Conservation (phyloP, 2,113 vertebrate species). For the Panthera uncia region DNA sequence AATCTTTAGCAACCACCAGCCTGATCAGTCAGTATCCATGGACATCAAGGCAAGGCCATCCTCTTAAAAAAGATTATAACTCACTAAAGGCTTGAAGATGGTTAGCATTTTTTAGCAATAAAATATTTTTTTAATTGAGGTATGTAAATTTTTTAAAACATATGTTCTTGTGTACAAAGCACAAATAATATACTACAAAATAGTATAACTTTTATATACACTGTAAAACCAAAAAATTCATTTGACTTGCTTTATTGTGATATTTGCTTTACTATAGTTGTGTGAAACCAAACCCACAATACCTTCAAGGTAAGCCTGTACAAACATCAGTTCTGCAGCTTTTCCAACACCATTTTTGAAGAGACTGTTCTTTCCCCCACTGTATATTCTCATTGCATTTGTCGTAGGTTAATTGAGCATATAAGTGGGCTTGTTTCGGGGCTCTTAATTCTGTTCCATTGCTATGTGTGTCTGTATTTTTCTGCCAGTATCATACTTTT, state of each 20-base stretch:
- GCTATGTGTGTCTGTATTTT: neutral
- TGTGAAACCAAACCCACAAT: neutral
- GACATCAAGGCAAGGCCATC: neutral
- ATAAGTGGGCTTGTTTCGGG: neutral
- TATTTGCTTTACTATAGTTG: neutral
- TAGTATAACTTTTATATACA: neutral
- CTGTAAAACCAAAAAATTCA: neutral
- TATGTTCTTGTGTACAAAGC: neutral
- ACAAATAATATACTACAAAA: neutral
- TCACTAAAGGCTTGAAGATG: neutral
- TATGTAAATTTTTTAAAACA: neutral
- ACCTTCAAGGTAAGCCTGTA: neutral
- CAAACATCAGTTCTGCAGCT: neutral
- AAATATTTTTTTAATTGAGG: neutral
- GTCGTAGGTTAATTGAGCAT: neutral
- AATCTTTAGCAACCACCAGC: neutral
- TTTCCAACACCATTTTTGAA: neutral
- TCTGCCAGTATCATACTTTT: neutral
- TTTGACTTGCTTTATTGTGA: neutral
- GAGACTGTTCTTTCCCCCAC: neutral
- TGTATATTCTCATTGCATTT: neutral
- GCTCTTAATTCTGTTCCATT: neutral
- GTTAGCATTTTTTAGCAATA: neutral
- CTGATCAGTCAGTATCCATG: neutral
- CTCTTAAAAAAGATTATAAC: neutral